A percentile compares a stretch with the other conserved stretches of the same genome.
Evolutionary conservation across 2,888 invertebrate genomes (phyloP).

Genomic region (Lottia gigantea): DNA sequence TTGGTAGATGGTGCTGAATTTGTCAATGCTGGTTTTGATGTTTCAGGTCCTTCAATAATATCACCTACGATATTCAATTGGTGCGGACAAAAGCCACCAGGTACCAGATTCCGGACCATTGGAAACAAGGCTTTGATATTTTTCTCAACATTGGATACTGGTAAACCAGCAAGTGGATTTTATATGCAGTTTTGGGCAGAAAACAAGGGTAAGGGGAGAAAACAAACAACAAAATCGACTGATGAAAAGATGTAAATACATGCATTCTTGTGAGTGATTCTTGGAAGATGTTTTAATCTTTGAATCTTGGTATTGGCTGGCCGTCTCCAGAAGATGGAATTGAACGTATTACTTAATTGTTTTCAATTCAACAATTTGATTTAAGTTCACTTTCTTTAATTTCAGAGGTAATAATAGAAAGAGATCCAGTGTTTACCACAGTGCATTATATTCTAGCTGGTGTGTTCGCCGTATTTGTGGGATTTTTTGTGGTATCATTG

Average conservation of each 20-base stretch:
- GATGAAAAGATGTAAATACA: no score
- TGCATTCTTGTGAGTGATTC: no score
- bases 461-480: background rate
- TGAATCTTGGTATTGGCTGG: no score
- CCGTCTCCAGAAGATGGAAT: no score
- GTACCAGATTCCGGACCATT: conserved; percentile 14
- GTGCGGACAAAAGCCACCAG: conserved; percentile 14
- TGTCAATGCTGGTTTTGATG: background rate
- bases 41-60: conserved; percentile 14
- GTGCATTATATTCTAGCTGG: conserved; percentile 5
- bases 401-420: background rate
- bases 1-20: no score
- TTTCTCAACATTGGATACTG: conserved; percentile 8
- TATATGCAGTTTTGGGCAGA: conserved; percentile 13
- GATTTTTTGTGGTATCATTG: conserved; percentile 2
- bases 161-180: conserved; percentile 11
- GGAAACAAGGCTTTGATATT: background rate
- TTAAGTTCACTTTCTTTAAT: background rate
- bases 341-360: no score
- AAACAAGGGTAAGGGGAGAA: background rate
- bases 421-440: background rate
- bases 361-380: no score
- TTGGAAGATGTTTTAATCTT: no score
- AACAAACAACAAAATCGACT: background rate
- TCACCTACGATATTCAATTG: conserved; percentile 13